Conservation (phyloP, 2,888 invertebrate species). For the Nomada lathburiana region DNA sequence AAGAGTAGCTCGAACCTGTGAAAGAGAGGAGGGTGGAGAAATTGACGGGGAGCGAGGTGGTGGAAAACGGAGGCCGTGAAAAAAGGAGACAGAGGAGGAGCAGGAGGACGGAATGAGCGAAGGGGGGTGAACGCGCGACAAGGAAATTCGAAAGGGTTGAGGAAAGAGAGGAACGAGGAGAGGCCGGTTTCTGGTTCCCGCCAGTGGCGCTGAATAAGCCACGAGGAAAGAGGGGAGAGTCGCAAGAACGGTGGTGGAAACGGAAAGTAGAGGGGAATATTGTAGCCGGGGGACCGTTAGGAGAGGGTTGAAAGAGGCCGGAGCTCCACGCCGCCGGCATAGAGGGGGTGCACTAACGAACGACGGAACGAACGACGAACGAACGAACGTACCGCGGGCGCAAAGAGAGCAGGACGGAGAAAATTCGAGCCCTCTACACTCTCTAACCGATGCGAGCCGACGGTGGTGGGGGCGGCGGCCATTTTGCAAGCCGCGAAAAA, state of each 20-base stretch:
- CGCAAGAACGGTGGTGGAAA: conserved; percentile 60
- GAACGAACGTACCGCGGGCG: conserved; percentile 71
- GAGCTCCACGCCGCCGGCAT: conserved; percentile 53
- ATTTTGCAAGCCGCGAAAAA: conserved; percentile 84
- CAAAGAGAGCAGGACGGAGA: conserved; percentile 83
- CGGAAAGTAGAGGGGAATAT: conserved; percentile 58
- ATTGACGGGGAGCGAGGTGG: conserved; percentile 35
- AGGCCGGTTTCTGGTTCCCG: conserved; percentile 61
- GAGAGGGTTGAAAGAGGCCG: conserved; percentile 61
- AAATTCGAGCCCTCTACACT: conserved; percentile 81
- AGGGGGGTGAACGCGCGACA: conserved; percentile 4
- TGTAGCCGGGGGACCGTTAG: conserved; percentile 49
- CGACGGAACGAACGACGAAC: conserved; percentile 77
- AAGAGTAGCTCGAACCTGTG: conserved; percentile 8
- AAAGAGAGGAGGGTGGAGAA: conserved; percentile 23
- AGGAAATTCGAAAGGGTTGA: conserved; percentile 16
- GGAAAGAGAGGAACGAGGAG: conserved; percentile 37
- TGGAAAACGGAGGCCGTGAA: conserved; percentile 53
- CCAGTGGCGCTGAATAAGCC: conserved; percentile 65
- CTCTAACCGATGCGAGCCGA: conserved; percentile 64
- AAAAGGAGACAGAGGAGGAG: conserved; percentile 50
- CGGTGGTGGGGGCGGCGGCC: conserved; percentile 81
- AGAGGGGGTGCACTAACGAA: conserved; percentile 63
- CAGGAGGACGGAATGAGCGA: conserved; percentile 8
- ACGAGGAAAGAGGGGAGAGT: conserved; percentile 38